Conservation (phyloP, 2,888 invertebrate genomes). For the Lycophotia porphyrea region DNA sequence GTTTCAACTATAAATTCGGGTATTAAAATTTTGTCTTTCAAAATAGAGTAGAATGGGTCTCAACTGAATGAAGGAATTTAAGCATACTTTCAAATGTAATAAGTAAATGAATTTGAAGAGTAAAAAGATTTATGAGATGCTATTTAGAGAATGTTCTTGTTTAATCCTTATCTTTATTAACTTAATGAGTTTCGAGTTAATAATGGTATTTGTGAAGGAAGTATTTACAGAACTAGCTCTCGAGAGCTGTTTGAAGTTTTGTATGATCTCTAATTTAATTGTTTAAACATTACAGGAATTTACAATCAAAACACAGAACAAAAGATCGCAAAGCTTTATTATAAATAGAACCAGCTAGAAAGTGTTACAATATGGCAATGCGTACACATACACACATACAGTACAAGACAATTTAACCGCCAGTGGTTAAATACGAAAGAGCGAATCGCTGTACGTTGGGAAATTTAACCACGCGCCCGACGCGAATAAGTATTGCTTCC, state of each 20-base stretch:
- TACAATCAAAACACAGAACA: conserved; percentile 13
- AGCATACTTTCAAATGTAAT: conserved; percentile 25
- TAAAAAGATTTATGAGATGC: conserved; percentile 42
- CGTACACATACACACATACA: conserved; percentile 55
- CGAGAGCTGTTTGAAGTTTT: conserved; percentile 14
- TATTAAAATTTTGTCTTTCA: conserved; percentile 46
- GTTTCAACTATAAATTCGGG: conserved; percentile 43
- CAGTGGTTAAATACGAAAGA: conserved; percentile 86
- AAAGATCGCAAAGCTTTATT: conserved; percentile 24
- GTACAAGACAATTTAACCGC: conserved; percentile 77
- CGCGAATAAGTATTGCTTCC: conserved; percentile 81
- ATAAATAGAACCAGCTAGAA: conserved; percentile 40
- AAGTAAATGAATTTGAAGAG: conserved; percentile 26
- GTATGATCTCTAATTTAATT: conserved; percentile 15
- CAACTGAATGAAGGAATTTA: conserved; percentile 25
- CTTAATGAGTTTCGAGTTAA: conserved; percentile 40
- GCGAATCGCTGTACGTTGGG: conserved; percentile 83
- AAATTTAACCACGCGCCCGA: conserved; percentile 84
- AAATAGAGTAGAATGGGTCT: conserved; percentile 33
- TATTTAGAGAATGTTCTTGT: conserved; percentile 31
- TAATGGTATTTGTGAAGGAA: conserved; percentile 24
- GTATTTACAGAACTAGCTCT: conserved; percentile 19
- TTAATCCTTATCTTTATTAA: conserved; percentile 45
- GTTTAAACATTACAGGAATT: conserved; percentile 7
- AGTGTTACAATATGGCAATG: conserved; percentile 50